A percentile compares a stretch with the other conserved stretches of the same genome.
Evolutionary conservation across 1,140 invertebrate genomes (phyloP).

Genomic region (Cherax quadricarinatus): DNA sequence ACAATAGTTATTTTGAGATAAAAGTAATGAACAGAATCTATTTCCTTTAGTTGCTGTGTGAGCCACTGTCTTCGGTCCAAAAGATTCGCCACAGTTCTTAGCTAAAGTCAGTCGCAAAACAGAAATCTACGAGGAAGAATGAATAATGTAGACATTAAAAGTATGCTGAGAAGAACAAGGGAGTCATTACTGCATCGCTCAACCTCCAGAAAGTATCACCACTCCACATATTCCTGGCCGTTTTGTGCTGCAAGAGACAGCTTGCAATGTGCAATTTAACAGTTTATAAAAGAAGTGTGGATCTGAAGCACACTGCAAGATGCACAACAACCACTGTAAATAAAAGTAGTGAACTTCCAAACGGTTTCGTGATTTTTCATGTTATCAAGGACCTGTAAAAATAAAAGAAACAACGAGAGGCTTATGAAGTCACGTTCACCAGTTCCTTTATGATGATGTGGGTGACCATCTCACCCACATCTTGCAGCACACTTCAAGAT

Average conservation of each 20-base stretch:
- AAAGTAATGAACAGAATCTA: too few species aligned
- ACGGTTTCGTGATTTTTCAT: too few species aligned
- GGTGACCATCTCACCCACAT: too few species aligned
- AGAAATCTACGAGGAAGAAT: conserved; percentile 4
- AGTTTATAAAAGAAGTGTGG: conserved; percentile 50
- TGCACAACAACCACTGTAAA: too few species aligned
- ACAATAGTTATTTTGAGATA: too few species aligned
- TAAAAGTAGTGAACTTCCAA: too few species aligned
- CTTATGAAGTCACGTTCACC: too few species aligned
- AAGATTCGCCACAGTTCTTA: neutral
- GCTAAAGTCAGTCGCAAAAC: neutral
- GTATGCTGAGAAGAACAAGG: neutral
- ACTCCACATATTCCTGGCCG: conserved; percentile 7
- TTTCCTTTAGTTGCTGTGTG: too few species aligned
- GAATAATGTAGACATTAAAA: neutral
- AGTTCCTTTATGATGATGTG: too few species aligned
- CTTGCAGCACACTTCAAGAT: conserved; percentile 24
- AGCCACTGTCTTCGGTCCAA: too few species aligned
- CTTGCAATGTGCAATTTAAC: conserved; percentile 46
- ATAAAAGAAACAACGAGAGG: too few species aligned
- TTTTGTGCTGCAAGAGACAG: conserved; percentile 52
- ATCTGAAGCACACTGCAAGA: neutral
- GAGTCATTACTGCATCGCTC: neutral
- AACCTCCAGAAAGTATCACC: neutral
- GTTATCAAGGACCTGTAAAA: too few species aligned